phyloP scores from a whole-genome alignment of 2,113 vertebrate species.

The Pan troglodytes region DNA sequence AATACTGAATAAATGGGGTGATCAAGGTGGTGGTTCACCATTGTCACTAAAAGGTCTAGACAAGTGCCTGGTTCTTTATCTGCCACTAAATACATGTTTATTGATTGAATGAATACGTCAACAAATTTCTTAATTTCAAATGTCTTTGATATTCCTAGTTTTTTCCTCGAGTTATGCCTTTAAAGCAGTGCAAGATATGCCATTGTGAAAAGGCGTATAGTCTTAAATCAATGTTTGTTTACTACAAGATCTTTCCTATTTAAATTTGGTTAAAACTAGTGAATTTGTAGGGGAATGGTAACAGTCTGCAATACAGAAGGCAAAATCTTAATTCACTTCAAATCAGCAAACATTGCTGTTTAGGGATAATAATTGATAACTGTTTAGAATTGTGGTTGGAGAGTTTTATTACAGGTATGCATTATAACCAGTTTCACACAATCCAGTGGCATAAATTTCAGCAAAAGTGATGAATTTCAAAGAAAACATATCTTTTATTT shows the following conservation, averaged over 20 bases:
- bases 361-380: constrained; percentile 45
- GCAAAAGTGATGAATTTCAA: constrained; percentile 13
- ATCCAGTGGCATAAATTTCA: not conserved
- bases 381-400: not conserved
- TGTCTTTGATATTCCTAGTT: not conserved
- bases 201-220: not conserved
- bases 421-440: not conserved
- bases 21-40: not conserved
- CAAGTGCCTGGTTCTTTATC: not conserved
- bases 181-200: not conserved
- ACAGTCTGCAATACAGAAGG: not conserved
- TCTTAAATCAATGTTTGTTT: not conserved
- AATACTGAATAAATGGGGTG: not conserved
- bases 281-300: not conserved
- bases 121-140: not conserved
- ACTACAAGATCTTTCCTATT: not conserved
- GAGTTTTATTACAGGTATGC: not conserved
- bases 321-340: not conserved
- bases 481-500: constrained; percentile 9
- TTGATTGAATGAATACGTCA: not conserved
- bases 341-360: constrained; percentile 46
- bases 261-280: not conserved
- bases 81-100: not conserved
- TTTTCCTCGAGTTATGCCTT: not conserved
- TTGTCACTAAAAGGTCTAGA: not conserved